phyloP scores from a whole-genome alignment of 2,113 vertebrate species.

The Aleadryas rufinucha region DNA sequence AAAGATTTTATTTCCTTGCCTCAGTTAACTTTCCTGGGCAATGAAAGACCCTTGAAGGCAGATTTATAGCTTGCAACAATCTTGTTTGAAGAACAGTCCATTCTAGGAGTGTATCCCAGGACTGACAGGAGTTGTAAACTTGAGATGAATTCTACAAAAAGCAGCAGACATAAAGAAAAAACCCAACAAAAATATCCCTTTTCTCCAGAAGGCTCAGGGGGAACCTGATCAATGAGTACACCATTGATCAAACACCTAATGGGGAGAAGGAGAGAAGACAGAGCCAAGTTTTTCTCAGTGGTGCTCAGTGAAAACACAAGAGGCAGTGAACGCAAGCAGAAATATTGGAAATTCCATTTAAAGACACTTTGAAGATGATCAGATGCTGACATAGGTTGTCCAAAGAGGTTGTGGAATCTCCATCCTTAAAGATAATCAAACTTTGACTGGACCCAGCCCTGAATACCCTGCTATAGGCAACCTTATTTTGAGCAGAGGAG shows the following conservation, averaged over 20 bases:
- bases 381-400: background rate
- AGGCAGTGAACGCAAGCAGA: background rate
- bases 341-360: background rate
- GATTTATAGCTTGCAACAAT: background rate
- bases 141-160: background rate
- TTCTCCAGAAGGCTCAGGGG: background rate
- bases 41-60: background rate
- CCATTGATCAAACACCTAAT: background rate
- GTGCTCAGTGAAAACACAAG: background rate
- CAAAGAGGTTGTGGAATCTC: background rate
- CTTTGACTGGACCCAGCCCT: background rate
- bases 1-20: background rate
- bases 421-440: background rate
- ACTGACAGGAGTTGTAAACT: background rate
- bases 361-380: background rate
- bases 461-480: background rate
- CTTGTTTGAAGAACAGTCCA: background rate
- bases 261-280: background rate
- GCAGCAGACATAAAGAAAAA: background rate
- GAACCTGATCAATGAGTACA: background rate
- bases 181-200: background rate
- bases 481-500: background rate
- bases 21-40: background rate
- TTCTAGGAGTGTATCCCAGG: background rate
- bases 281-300: background rate